These are phyloP conservation scores for Dasyurus viverrinus DNA, from an alignment of 2,113 vertebrate species.

Conservation along the genomic window DNA sequence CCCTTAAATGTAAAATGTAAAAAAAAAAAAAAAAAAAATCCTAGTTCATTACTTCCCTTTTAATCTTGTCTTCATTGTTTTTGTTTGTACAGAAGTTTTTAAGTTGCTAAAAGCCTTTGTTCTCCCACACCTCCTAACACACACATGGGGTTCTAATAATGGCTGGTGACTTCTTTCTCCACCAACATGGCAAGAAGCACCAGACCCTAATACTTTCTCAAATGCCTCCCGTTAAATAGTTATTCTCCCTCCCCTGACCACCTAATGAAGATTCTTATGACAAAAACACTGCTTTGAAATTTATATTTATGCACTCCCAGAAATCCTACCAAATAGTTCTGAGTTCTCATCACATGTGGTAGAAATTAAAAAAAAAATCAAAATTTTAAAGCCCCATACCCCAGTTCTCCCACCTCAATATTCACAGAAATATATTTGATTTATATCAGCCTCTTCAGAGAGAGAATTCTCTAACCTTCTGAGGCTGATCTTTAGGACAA, in stretches of 20 bases:
- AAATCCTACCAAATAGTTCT: not conserved
- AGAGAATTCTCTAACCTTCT: constrained; percentile 7
- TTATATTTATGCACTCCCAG: not conserved
- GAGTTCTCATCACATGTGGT: not conserved
- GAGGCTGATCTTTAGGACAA: not conserved
- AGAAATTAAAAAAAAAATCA: not conserved
- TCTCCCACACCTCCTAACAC: not conserved
- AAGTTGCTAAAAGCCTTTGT: not conserved
- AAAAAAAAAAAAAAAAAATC: no score
- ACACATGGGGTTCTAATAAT: not conserved
- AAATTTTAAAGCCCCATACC: constrained; percentile 41
- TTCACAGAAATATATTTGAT: constrained; percentile 47
- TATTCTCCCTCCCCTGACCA: not conserved
- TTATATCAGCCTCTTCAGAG: constrained; percentile 3
- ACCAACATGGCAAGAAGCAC: not conserved
- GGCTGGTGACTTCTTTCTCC: not conserved
- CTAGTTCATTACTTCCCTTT: no score
- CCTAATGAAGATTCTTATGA: not conserved
- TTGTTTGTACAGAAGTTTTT: not conserved
- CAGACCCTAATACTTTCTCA: not conserved
- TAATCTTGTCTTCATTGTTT: no score
- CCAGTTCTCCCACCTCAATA: not conserved
- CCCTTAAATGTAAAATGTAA: no score
- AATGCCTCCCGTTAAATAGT: not conserved
- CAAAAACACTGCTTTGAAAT: constrained; percentile 19